These are phyloP conservation scores for Lysandra coridon DNA, from an alignment of 2,888 invertebrate genomes.

Conservation along the genomic window DNA sequence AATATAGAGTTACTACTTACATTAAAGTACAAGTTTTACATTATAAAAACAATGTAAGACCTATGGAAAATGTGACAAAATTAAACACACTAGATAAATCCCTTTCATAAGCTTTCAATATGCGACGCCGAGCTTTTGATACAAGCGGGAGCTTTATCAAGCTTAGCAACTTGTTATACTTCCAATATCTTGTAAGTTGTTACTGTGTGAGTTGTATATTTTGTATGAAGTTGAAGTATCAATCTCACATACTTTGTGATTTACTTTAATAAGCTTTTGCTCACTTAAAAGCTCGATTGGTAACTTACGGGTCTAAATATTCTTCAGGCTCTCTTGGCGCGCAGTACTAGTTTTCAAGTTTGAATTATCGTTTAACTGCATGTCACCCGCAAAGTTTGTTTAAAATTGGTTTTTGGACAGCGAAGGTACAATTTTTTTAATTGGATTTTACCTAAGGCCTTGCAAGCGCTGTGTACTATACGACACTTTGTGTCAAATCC, in stretches of 20 bases:
- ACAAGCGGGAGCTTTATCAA: conserved; percentile 15
- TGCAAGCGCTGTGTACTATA: too few species aligned
- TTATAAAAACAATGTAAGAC: neutral
- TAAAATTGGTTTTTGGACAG: too few species aligned
- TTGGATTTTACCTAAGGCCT: too few species aligned
- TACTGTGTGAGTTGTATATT: neutral
- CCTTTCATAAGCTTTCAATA: conserved; percentile 22
- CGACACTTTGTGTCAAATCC: too few species aligned
- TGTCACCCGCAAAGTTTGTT: too few species aligned
- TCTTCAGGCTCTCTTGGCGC: too few species aligned
- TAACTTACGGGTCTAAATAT: too few species aligned
- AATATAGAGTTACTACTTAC: too few species aligned
- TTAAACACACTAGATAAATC: neutral
- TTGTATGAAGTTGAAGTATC: neutral
- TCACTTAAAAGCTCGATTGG: neutral
- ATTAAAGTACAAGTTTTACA: neutral
- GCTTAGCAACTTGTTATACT: conserved; percentile 24
- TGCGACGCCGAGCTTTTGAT: neutral
- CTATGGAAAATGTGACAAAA: neutral
- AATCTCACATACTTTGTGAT: neutral
- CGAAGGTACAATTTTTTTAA: too few species aligned
- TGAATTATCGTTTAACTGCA: too few species aligned
- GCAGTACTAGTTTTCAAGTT: too few species aligned
- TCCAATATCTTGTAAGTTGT: conserved; percentile 4
- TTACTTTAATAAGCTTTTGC: too few species aligned